A percentile compares a stretch with the other conserved stretches of the same genome.
Conservation (phyloP, 1,140 invertebrate species). For the Sesamia nonagrioides region DNA sequence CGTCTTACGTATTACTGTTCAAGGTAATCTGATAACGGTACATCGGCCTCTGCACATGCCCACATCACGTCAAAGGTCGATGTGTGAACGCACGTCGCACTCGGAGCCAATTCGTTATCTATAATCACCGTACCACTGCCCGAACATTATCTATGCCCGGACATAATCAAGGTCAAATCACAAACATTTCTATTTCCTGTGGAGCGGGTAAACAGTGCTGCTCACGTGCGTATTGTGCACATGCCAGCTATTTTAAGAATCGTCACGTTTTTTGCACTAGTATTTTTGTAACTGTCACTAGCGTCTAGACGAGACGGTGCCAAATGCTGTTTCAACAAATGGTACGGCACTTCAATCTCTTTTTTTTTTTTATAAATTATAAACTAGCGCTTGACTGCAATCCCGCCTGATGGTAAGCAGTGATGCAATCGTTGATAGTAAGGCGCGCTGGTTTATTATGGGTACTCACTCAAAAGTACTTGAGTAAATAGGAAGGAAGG, state of each 20-base stretch:
- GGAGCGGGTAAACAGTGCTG: not conserved
- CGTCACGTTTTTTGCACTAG: slow-evolving; percentile 1
- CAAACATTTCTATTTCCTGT: not conserved
- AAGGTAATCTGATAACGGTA: slow-evolving; percentile 72
- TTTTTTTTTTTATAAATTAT: too few relatives aligned
- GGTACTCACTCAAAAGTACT: too few relatives aligned
- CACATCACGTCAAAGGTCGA: slow-evolving; percentile 72
- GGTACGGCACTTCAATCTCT: not conserved
- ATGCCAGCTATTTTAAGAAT: not conserved
- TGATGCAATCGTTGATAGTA: too few relatives aligned
- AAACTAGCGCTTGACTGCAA: too few relatives aligned
- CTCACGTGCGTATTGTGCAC: not conserved
- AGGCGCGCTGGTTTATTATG: too few relatives aligned
- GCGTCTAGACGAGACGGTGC: not conserved
- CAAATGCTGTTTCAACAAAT: not conserved
- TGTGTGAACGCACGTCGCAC: not conserved
- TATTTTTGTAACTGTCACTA: not conserved
- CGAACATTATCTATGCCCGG: slow-evolving; percentile 6
- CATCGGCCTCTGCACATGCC: slow-evolving; percentile 74
- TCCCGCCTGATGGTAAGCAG: too few relatives aligned
- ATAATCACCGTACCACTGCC: not conserved
- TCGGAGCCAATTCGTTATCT: not conserved
- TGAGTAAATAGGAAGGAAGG: too few relatives aligned
- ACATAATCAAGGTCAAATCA: slow-evolving; percentile 20
- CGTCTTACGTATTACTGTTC: slow-evolving; percentile 64